A percentile compares a stretch with the other conserved stretches of the same genome.
Conservation (phyloP, 2,888 invertebrate species). For the Ennomos fuscantarius region DNA sequence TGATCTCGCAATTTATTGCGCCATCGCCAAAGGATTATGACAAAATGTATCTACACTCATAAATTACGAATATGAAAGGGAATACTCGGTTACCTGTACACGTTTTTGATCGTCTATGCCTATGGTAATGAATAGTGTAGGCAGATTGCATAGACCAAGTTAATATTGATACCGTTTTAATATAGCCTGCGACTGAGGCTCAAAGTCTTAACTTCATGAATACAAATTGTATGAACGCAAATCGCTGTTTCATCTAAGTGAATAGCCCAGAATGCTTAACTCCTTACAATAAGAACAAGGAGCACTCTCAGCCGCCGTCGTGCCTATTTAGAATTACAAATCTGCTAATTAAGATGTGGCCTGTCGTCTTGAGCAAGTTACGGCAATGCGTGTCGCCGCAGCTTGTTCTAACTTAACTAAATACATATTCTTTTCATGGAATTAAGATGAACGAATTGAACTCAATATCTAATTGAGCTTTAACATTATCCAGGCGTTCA, state of each 20-base stretch:
- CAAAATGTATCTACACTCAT: conserved; percentile 38
- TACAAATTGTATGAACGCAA: conserved; percentile 42
- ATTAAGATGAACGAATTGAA: conserved; percentile 1
- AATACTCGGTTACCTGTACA: conserved; percentile 14
- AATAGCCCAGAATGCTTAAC: conserved; percentile 42
- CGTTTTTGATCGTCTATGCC: neutral
- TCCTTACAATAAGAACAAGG: conserved; percentile 36
- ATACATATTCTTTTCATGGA: conserved; percentile 1
- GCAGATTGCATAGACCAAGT: conserved; percentile 2
- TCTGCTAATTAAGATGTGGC: conserved; percentile 52
- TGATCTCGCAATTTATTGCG: conserved; percentile 52
- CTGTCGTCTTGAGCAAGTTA: conserved; percentile 30
- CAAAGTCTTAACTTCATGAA: conserved; percentile 41
- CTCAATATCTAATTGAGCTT: neutral
- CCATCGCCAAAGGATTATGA: conserved; percentile 48
- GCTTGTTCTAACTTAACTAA: conserved; percentile 22
- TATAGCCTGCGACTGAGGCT: conserved; percentile 21
- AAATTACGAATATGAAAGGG: conserved; percentile 42
- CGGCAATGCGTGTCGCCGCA: conserved; percentile 38
- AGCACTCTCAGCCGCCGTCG: conserved; percentile 34
- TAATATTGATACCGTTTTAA: conserved; percentile 21
- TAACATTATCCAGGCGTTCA: neutral
- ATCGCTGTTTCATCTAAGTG: conserved; percentile 41
- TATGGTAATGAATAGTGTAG: neutral
- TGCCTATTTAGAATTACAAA: conserved; percentile 60